phyloP scores from a whole-genome alignment of 2,113 vertebrate species.

The Caracal caracal region DNA sequence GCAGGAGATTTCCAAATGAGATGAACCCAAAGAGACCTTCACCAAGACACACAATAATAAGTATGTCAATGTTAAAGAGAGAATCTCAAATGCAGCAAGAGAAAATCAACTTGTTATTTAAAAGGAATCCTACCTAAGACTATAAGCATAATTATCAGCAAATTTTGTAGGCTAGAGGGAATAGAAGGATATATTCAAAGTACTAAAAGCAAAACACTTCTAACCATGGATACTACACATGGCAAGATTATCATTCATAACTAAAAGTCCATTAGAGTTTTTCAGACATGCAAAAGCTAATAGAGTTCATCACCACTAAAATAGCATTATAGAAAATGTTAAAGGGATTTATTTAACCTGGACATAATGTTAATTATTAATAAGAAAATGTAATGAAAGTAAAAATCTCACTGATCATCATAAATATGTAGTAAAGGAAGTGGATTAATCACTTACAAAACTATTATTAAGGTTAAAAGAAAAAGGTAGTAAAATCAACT shows the following conservation, averaged over 20 bases:
- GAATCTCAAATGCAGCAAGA: neutral
- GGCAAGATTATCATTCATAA: neutral
- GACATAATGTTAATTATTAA: neutral
- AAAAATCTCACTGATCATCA: neutral
- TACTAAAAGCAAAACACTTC: neutral
- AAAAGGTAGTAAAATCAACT: neutral
- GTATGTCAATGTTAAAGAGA: neutral
- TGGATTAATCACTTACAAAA: neutral
- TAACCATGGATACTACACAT: neutral
- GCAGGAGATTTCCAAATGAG: neutral
- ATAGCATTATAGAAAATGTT: neutral
- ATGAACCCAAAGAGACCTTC: neutral
- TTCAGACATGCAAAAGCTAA: neutral
- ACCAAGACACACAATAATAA: neutral
- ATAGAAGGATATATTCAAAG: neutral
- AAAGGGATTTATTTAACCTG: neutral
- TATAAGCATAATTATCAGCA: neutral
- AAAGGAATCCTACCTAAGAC: neutral
- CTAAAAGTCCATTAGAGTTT: neutral
- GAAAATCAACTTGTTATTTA: neutral
- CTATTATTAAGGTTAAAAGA: neutral
- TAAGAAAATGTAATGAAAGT: neutral
- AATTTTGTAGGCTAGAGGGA: neutral
- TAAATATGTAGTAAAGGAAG: neutral
- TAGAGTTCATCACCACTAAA: neutral